Evolutionary conservation across 2,797 vertebrate species (phyloP).

Genomic region (Sphenodon punctatus): DNA sequence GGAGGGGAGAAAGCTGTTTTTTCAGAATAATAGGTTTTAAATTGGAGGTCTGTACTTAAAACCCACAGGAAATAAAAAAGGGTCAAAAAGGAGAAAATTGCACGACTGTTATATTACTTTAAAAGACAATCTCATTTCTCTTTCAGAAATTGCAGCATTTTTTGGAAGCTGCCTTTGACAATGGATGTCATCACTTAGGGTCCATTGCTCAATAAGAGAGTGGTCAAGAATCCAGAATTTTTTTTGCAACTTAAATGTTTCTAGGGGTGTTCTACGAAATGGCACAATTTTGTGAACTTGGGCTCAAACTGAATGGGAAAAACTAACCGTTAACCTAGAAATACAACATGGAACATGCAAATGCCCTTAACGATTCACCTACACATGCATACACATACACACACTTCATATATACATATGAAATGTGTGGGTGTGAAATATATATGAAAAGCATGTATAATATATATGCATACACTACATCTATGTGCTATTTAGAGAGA

Average conservation of each 20-base stretch:
- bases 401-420: too few species aligned
- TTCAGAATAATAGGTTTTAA: conserved; percentile 70
- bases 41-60: conserved; percentile 77
- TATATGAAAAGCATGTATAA: too few species aligned
- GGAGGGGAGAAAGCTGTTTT: conserved; percentile 48
- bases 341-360: background rate
- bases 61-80: conserved; percentile 69
- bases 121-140: conserved; percentile 72
- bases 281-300: background rate
- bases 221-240: conserved; percentile 10
- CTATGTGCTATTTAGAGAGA: too few species aligned
- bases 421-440: too few species aligned
- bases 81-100: conserved; percentile 69
- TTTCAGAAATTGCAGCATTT: conserved; percentile 64
- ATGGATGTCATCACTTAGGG: conserved; percentile 66
- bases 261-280: background rate
- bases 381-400: too few species aligned
- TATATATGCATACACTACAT: too few species aligned
- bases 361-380: too few species aligned
- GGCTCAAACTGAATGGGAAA: background rate
- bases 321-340: background rate
- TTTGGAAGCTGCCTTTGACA: conserved; percentile 68
- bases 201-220: conserved; percentile 38
- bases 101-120: conserved; percentile 64
- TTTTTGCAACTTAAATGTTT: conserved; percentile 37